Evolutionary conservation across 2,113 vertebrate genomes (phyloP).

Genomic region (Coturnix japonica): DNA sequence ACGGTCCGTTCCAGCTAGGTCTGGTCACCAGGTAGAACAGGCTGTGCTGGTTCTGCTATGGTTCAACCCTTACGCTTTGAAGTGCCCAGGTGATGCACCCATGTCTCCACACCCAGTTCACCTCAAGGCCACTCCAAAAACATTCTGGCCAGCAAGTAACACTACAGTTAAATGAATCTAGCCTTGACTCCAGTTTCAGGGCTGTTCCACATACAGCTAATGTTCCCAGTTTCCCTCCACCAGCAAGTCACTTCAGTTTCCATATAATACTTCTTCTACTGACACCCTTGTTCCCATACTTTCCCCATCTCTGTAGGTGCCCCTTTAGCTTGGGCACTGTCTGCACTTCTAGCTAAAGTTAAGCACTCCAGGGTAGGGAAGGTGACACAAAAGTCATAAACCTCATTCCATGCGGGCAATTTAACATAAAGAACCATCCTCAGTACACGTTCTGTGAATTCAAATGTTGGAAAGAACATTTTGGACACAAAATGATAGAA

Average conservation of each 20-base stretch:
- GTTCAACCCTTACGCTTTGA: not conserved
- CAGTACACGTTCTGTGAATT: not conserved
- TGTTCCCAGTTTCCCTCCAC: not conserved
- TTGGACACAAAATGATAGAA: not conserved
- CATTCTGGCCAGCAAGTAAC: not conserved
- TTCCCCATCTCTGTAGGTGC: not conserved
- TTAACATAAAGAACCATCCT: not conserved
- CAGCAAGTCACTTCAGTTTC: not conserved
- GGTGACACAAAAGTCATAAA: not conserved
- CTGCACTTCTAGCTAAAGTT: not conserved
- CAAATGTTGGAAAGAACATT: not conserved
- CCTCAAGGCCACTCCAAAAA: not conserved
- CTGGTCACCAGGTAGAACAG: slow-evolving; percentile 7
- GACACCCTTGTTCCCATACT: not conserved
- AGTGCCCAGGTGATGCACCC: not conserved
- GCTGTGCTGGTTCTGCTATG: not conserved
- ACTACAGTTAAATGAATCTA: not conserved
- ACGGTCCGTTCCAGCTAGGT: not conserved
- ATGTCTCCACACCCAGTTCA: not conserved
- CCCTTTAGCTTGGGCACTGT: not conserved
- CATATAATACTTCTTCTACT: not conserved
- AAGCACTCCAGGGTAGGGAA: not conserved
- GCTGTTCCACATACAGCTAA: not conserved
- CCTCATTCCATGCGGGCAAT: not conserved
- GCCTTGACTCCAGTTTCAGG: not conserved